phyloP scores from a whole-genome alignment of 1,140 invertebrate genomes.

The Anadara kagoshimensis region DNA sequence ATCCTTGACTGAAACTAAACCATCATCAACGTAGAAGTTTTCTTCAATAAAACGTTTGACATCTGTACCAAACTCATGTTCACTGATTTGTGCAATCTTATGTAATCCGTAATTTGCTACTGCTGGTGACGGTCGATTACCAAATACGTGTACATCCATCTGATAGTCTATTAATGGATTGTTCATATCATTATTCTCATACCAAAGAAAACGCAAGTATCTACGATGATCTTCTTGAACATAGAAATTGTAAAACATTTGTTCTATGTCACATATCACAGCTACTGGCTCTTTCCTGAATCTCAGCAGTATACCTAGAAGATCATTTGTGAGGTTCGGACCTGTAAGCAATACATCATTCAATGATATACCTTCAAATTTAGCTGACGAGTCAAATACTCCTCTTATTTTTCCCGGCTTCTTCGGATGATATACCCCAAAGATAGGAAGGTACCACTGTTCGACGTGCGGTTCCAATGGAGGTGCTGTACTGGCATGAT shows the following conservation, averaged over 20 bases:
- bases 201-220: slow-evolving; percentile 26
- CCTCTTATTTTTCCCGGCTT: slow-evolving; percentile 24
- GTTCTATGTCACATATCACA: slow-evolving; percentile 24
- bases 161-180: slow-evolving; percentile 19
- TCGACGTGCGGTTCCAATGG: neutral
- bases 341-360: slow-evolving; percentile 25
- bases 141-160: slow-evolving; percentile 43
- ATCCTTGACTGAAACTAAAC: slow-evolving; percentile 10
- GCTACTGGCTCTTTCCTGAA: slow-evolving; percentile 17
- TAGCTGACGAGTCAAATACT: slow-evolving; percentile 30
- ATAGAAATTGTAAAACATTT: slow-evolving; percentile 30
- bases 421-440: slow-evolving; percentile 1
- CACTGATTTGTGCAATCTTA: too few relatives aligned
- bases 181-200: slow-evolving; percentile 13
- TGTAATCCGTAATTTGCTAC: slow-evolving; percentile 26
- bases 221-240: slow-evolving; percentile 23
- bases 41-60: slow-evolving; percentile 10
- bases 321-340: slow-evolving; percentile 19
- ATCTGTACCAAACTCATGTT: neutral
- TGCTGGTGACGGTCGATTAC: slow-evolving; percentile 34
- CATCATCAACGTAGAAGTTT: slow-evolving; percentile 31
- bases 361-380: slow-evolving; percentile 20
- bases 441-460: slow-evolving; percentile 48
- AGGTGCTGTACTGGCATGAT: slow-evolving; percentile 13
- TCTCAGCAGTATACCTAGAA: slow-evolving; percentile 18